These are phyloP conservation scores for Sebastes dallii DNA, from an alignment of 2,797 vertebrate genomes.

Conservation along the genomic window DNA sequence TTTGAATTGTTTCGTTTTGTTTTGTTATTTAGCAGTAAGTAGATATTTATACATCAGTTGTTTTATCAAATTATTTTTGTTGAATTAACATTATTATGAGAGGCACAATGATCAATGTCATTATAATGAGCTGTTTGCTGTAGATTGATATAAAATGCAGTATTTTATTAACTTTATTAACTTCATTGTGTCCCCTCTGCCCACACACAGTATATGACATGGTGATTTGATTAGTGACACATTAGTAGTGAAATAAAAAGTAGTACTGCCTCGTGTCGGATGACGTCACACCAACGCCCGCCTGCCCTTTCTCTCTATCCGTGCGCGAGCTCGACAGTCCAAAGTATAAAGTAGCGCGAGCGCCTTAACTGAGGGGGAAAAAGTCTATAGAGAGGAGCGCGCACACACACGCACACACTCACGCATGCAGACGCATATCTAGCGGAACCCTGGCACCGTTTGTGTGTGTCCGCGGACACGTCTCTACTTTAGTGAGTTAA, in stretches of 20 bases:
- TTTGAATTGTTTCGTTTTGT: not conserved
- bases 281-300: conserved; percentile 77
- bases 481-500: conserved; percentile 48
- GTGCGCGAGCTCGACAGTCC: conserved; percentile 63
- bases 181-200: too few relatives aligned
- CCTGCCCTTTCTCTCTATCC: conserved; percentile 64
- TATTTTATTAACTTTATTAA: not conserved
- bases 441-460: not conserved
- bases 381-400: conserved; percentile 33
- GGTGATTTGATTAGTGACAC: too few relatives aligned
- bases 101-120: not conserved
- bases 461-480: conserved; percentile 9
- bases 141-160: not conserved
- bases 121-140: not conserved
- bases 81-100: not conserved
- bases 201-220: too few relatives aligned
- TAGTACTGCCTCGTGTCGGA: conserved; percentile 17
- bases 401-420: not conserved
- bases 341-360: conserved; percentile 67
- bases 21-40: not conserved
- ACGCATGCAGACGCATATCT: not conserved
- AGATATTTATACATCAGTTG: not conserved
- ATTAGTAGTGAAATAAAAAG: not conserved
- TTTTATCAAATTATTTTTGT: not conserved
- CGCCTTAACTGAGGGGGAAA: conserved; percentile 29